Percentiles rank a stretch among this genome's conserved stretches.
phyloP scores from a whole-genome alignment of 2,113 vertebrate genomes.

The Isichthys henryi region DNA sequence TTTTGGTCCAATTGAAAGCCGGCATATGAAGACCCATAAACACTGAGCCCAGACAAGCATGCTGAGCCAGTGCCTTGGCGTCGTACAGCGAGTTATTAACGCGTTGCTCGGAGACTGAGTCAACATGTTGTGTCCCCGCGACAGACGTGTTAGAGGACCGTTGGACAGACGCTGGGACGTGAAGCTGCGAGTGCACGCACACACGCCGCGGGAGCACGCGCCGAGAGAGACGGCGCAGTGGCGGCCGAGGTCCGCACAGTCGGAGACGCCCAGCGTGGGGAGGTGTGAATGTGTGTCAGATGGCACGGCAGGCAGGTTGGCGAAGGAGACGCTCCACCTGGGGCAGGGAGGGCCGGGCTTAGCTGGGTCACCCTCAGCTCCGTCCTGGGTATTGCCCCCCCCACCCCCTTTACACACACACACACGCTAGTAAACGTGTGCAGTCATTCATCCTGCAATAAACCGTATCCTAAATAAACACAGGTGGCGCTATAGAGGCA shows the following conservation, averaged over 20 bases:
- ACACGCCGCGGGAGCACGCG: conserved; percentile 4
- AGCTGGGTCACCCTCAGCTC: conserved; percentile 6
- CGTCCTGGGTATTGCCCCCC: background rate
- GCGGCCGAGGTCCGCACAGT: conserved; percentile 26
- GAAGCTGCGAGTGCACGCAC: background rate
- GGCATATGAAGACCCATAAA: background rate
- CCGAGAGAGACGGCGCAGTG: conserved; percentile 23
- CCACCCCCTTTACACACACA: background rate
- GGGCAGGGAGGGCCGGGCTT: conserved; percentile 26
- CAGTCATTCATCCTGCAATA: conserved; percentile 28
- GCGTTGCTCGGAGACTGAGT: background rate
- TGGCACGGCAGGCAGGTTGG: conserved; percentile 76
- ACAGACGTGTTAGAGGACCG: conserved; percentile 2
- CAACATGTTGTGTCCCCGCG: background rate
- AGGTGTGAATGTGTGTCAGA: conserved; percentile 95
- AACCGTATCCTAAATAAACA: conserved; percentile 8
- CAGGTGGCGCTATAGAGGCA: background rate
- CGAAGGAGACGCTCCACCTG: conserved; percentile 29
- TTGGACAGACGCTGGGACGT: background rate
- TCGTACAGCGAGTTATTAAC: background rate
- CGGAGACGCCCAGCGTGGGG: conserved; percentile 46
- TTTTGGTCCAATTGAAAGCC: background rate
- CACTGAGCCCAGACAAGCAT: background rate
- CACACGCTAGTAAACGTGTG: conserved; percentile 23
- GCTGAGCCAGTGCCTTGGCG: background rate